Percentiles rank a stretch among this genome's conserved stretches.
These are phyloP conservation scores for Nomada fucata DNA, from an alignment of 2,888 invertebrate species.

Conservation along the genomic window DNA sequence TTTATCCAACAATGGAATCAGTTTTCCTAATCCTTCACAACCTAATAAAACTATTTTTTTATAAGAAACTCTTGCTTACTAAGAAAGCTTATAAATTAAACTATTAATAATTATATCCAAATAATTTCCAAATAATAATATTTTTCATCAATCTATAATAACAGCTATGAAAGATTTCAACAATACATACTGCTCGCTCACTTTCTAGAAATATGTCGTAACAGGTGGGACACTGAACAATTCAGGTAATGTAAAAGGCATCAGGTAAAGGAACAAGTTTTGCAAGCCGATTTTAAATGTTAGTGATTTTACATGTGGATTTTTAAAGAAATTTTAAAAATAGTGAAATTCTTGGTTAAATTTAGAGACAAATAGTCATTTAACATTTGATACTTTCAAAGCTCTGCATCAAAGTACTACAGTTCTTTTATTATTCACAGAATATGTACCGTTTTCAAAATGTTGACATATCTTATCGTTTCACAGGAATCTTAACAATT, in stretches of 20 bases:
- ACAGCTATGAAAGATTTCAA: constrained; percentile 10
- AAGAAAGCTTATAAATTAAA: neutral
- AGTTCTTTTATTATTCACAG: constrained; percentile 17
- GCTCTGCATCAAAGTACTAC: constrained; percentile 19
- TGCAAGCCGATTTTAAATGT: neutral
- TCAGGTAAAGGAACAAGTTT: neutral
- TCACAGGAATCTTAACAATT: neutral
- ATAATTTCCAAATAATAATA: neutral
- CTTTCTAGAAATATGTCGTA: neutral
- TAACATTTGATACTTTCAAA: constrained; percentile 11
- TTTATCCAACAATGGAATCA: neutral
- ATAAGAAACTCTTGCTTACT: neutral
- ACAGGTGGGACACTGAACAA: neutral
- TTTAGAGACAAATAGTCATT: neutral
- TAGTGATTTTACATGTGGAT: constrained; percentile 20
- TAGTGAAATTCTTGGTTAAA: neutral
- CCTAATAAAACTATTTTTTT: neutral
- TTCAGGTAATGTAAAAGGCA: neutral
- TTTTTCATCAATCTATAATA: constrained; percentile 10
- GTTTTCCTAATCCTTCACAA: constrained; percentile 12
- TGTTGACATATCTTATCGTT: constrained; percentile 5
- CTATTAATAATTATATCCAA: too few species aligned
- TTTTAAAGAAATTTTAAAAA: constrained; percentile 1
- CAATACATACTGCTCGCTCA: neutral
- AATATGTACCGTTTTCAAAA: constrained; percentile 14